These are phyloP conservation scores for Aplysia californica DNA, from an alignment of 1,140 invertebrate species.

Conservation along the genomic window DNA sequence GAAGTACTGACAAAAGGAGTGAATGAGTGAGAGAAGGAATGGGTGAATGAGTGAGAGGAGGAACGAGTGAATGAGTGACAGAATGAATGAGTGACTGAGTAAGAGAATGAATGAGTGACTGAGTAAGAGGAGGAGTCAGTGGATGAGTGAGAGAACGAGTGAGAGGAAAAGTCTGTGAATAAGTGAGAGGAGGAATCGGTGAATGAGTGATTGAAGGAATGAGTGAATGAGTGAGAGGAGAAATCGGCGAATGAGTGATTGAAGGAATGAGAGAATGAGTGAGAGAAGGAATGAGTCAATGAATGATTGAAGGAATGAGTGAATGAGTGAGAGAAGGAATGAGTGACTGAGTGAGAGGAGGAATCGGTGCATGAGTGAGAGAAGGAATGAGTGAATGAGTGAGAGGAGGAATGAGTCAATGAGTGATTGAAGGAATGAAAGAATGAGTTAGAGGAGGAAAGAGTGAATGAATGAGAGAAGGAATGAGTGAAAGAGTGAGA, in stretches of 20 bases:
- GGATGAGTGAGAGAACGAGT: no score
- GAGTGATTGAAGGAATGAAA: no score
- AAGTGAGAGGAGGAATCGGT: neutral
- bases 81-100: no score
- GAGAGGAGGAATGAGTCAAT: neutral
- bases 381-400: neutral
- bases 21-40: no score
- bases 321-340: neutral
- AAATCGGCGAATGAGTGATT: neutral
- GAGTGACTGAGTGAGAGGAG: neutral
- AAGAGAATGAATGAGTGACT: neutral
- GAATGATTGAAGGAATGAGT: neutral
- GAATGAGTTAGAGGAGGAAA: no score
- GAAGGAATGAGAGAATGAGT: neutral
- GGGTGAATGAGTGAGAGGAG: no score
- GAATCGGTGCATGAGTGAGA: neutral
- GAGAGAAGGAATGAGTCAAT: neutral
- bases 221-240: neutral
- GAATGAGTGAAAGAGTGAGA: no score
- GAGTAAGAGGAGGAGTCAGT: neutral
- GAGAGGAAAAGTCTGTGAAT: no score
- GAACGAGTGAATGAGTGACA: no score
- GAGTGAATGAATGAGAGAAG: no score
- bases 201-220: neutral
- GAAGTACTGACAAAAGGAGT: no score